Base-by-base conservation (phyloP, 2,113 vertebrate species). In the Daphoenositta chrysoptera region DNA sequence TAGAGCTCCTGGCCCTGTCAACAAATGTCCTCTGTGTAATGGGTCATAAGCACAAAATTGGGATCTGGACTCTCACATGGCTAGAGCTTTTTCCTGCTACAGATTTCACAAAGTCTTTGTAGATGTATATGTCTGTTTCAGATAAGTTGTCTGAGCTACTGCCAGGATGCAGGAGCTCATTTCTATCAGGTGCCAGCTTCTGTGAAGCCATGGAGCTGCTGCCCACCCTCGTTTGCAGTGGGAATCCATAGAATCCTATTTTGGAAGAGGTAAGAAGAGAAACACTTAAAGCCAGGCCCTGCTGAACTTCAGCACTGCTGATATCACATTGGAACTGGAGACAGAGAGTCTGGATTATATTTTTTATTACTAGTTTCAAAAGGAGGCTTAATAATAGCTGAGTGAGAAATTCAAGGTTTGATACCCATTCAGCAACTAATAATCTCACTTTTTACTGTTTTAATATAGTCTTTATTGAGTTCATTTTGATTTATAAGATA, bases 401-500 rank as follows among this genome's bases (percentile, higher is more conserved):
- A 87, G n/a, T 78, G 64, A 95, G 73, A 93, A 95, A 87, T 84
- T 79, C 57, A 57, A 56, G 28, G 26, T 79, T 91, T 89, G 28
- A 73, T 68, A 83, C 22, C 13, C 53, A 93, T 93, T 54, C 50
- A 63, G 82, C 93, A 83, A 57, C 45, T 23, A 53, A 81, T 91
- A 80, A 91, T 87, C 45, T 82, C 12, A 77, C 78, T 89, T 93
- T 93, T 94, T 68, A 65, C 31, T 90, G 44, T 40, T 96, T 94
- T 92, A 94, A 84, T 89, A 94, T 57, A 68, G 35, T 15, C 48
- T 86, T 92, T 93, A 93, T 89, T 91, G 87, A 93, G 40, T 90
- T 85, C 24, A 42, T 94, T 94, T 93, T 96, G 94, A 97, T 96
- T 96, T 93, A 54, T 90, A 75, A 40, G 47, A 63, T 66, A 89